These are phyloP conservation scores for Climacteris rufus DNA, from an alignment of 2,113 vertebrate genomes.

Conservation along the genomic window DNA sequence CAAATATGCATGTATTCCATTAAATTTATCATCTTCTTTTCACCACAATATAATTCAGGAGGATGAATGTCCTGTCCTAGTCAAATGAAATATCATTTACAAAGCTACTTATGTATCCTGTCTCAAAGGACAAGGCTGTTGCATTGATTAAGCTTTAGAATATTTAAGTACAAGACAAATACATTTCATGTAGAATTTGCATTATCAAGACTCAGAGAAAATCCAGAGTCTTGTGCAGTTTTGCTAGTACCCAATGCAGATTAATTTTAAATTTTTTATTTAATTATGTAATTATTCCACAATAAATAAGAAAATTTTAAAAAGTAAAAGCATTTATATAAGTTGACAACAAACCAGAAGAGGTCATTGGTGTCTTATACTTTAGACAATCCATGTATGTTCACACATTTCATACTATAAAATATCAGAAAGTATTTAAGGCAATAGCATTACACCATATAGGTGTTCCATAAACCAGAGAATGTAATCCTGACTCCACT, in stretches of 20 bases:
- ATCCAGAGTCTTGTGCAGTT: background rate
- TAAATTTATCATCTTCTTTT: constrained; percentile 41
- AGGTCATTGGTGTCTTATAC: background rate
- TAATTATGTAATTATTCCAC: background rate
- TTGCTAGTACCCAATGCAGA: background rate
- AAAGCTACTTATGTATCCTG: constrained; percentile 31
- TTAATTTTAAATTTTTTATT: background rate
- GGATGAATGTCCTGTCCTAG: constrained; percentile 50
- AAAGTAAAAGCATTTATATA: background rate
- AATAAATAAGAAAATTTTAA: background rate
- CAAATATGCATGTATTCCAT: constrained; percentile 31
- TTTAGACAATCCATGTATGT: background rate
- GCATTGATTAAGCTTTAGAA: constrained; percentile 36
- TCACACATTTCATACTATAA: background rate
- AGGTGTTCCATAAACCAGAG: background rate
- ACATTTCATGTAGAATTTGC: background rate
- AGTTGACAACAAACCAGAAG: background rate
- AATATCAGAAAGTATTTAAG: background rate
- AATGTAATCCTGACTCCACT: background rate
- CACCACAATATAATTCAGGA: constrained; percentile 39
- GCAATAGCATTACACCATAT: background rate
- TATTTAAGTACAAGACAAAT: constrained; percentile 24
- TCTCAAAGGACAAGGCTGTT: constrained; percentile 23
- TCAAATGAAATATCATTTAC: constrained; percentile 51
- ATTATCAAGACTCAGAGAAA: background rate